Conservation (phyloP, 2,888 invertebrate genomes). For the Mythimna lalbum region DNA sequence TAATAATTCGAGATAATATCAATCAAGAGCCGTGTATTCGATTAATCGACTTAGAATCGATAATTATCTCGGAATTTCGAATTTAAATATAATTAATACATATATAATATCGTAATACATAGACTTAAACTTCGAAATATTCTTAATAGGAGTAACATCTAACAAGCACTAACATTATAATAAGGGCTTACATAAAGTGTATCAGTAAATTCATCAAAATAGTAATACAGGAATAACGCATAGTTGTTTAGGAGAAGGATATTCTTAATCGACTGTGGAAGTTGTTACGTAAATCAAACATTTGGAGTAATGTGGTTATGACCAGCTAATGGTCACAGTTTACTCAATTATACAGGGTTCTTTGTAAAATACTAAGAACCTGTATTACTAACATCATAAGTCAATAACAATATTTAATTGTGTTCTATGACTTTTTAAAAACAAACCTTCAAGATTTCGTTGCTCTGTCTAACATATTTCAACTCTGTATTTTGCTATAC, state of each 20-base stretch:
- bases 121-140: constrained; percentile 32
- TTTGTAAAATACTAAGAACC: too few species aligned
- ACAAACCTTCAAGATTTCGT: too few species aligned
- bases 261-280: constrained; percentile 8
- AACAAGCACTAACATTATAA: constrained; percentile 58
- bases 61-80: not conserved
- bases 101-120: constrained; percentile 30
- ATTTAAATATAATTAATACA: constrained; percentile 14
- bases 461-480: too few species aligned
- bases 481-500: too few species aligned
- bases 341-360: not conserved
- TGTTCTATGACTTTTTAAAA: too few species aligned
- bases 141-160: constrained; percentile 57
- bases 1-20: constrained; percentile 2
- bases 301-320: constrained; percentile 2
- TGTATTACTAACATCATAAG: too few species aligned
- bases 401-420: too few species aligned
- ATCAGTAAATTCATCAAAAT: constrained; percentile 60
- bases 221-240: constrained; percentile 36
- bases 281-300: not conserved
- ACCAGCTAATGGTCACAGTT: constrained; percentile 1
- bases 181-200: constrained; percentile 41
- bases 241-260: constrained; percentile 5
- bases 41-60: not conserved
- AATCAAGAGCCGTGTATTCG: not conserved